These are phyloP conservation scores for Apis laboriosa DNA, from an alignment of 1,140 invertebrate genomes.

Conservation along the genomic window DNA sequence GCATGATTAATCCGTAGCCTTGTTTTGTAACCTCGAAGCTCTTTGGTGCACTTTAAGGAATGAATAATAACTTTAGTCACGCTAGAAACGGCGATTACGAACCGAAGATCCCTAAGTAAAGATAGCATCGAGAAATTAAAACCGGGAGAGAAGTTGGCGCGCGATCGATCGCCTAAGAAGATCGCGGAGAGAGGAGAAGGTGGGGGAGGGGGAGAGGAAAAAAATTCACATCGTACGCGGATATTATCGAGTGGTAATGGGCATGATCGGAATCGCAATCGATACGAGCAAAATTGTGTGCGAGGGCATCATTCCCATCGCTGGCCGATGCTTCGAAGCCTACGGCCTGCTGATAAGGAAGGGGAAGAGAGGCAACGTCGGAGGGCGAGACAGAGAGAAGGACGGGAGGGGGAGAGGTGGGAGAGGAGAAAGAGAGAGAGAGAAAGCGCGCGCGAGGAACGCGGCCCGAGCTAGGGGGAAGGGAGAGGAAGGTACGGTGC, in stretches of 20 bases:
- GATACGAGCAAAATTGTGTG: not conserved
- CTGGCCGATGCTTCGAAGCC: slow-evolving; percentile 6
- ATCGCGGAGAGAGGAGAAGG: no score
- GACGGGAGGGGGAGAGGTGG: not conserved
- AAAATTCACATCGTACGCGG: no score
- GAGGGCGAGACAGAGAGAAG: not conserved
- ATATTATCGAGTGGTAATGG: not conserved
- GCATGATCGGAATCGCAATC: not conserved
- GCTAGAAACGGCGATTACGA: not conserved
- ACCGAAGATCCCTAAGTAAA: not conserved
- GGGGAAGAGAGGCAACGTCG: not conserved
- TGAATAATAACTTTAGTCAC: not conserved
- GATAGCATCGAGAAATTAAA: not conserved
- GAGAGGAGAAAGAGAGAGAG: not conserved
- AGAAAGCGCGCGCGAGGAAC: slow-evolving; percentile 14
- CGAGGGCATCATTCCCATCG: slow-evolving; percentile 43
- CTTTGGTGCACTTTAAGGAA: not conserved
- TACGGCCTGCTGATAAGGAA: slow-evolving; percentile 17
- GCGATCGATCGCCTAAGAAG: no score
- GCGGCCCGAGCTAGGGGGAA: not conserved
- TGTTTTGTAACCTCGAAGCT: not conserved
- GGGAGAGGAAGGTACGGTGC: not conserved
- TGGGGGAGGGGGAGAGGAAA: no score
- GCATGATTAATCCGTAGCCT: slow-evolving; percentile 12
- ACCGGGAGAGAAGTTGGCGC: not conserved